phyloP scores from a whole-genome alignment of 1,140 invertebrate genomes.

The Idris sp. region DNA sequence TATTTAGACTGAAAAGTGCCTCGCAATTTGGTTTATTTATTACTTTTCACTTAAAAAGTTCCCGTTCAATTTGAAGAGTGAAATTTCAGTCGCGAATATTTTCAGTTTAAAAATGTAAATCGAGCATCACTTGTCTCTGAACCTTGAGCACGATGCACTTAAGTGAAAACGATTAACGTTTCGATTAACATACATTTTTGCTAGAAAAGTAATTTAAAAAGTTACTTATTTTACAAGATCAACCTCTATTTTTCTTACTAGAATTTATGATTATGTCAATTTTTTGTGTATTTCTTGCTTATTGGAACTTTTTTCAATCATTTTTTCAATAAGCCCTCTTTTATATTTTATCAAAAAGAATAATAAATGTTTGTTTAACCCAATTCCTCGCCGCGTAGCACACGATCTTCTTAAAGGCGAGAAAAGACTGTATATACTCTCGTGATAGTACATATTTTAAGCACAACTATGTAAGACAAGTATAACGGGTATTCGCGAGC shows the following conservation, averaged over 20 bases:
- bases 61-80: neutral
- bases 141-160: neutral
- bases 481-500: conserved; percentile 45
- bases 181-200: neutral
- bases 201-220: neutral
- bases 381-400: conserved; percentile 34
- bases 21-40: conserved; percentile 1
- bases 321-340: too few relatives aligned
- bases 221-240: neutral
- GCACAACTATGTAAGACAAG: conserved; percentile 50
- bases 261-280: too few relatives aligned
- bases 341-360: conserved; percentile 17
- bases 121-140: neutral
- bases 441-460: conserved; percentile 39
- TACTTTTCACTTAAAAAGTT: conserved; percentile 4
- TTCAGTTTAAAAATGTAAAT: conserved; percentile 8
- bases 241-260: too few relatives aligned
- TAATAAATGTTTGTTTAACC: conserved; percentile 56
- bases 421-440: conserved; percentile 37
- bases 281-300: too few relatives aligned
- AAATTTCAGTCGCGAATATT: conserved; percentile 10
- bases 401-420: conserved; percentile 41
- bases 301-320: neutral
- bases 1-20: conserved; percentile 1
- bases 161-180: neutral